Percentiles rank a stretch among this genome's conserved stretches.
These are phyloP conservation scores for Amazona finschi DNA, from an alignment of 2,797 vertebrate species.

Conservation along the genomic window DNA sequence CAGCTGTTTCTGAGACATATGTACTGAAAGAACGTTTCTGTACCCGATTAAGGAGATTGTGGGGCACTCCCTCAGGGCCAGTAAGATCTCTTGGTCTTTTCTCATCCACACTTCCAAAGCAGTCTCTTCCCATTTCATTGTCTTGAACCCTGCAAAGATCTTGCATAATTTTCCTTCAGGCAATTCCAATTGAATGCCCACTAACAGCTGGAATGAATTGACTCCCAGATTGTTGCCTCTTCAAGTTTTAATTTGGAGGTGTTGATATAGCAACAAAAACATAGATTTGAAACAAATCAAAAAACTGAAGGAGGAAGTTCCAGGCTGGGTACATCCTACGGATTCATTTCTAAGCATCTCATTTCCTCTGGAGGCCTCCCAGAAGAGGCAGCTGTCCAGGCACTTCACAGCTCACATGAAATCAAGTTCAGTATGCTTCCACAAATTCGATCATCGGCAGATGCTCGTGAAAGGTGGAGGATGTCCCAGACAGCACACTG, in stretches of 20 bases:
- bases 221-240: neutral
- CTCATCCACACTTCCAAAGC: neutral
- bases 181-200: neutral
- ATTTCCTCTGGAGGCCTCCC: conserved; percentile 53
- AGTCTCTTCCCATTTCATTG: neutral
- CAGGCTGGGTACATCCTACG: neutral
- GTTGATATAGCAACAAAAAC: conserved; percentile 33
- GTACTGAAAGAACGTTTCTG: neutral
- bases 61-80: neutral
- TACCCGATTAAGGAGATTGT: neutral
- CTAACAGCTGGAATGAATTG: conserved; percentile 13
- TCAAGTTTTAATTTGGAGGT: conserved; percentile 4
- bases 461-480: conserved; percentile 10
- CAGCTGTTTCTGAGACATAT: neutral
- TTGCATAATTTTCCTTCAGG: neutral
- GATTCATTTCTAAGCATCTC: conserved; percentile 30
- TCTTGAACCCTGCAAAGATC: neutral
- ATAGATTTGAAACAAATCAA: neutral
- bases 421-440: conserved; percentile 15
- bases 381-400: conserved; percentile 46
- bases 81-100: neutral
- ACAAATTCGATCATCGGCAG: neutral
- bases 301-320: conserved; percentile 17
- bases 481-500: neutral
- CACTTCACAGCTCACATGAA: conserved; percentile 10